Evolutionary conservation across 2,888 invertebrate species (phyloP), one percentile per base, ranked within the genome.

Genomic region (Drosophila recens): DNA sequence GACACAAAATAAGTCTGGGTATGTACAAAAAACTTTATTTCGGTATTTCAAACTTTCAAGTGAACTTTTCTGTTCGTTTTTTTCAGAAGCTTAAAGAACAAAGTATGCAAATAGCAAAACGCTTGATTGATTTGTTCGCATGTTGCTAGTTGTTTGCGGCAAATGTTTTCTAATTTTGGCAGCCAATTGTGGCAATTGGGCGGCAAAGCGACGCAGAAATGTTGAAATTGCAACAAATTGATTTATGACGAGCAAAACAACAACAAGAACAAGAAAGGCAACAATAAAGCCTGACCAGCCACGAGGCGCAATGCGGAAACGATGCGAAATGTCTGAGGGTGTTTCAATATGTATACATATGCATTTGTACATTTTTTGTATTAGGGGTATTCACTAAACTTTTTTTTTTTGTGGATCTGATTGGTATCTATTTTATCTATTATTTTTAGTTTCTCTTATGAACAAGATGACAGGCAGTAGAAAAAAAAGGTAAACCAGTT

Each of bases 141-240:
- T 72, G 53, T 11, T 62, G 48, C 30, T 49, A 30, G 48, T 46
- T 58, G 70, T 58, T 70, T 67, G 70, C 45, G 80, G 45, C 71
- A 80, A 80, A 78, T 78, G 58, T 61, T 71, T 69, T 70, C 74
- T 72, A 65, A 71, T 77, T 89, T 80, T 82, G 82, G 75, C 58
- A 67, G 23, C 48, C 59, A 67, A 69, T 79, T 66, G 74, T 56
- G 89, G 58, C 83, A 79, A 88, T 82, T 86, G 89, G 80, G 65
- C 72, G 80, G 54, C 68, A 54, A 45, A 27, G 36, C 67, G 51
- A 40, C 72, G 56, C 72, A 63, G 61, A 67, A 69, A 69, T 73
- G 63, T 78, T 84, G 62, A 58, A 73, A 80, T 70, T 84, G 89
- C 84, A 84, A 65, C 73, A 89, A 89, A 87, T 87, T 84, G 87